Base-by-base conservation (phyloP, 2,113 vertebrate genomes). In the Hypocryptadius cinnamomeus region DNA sequence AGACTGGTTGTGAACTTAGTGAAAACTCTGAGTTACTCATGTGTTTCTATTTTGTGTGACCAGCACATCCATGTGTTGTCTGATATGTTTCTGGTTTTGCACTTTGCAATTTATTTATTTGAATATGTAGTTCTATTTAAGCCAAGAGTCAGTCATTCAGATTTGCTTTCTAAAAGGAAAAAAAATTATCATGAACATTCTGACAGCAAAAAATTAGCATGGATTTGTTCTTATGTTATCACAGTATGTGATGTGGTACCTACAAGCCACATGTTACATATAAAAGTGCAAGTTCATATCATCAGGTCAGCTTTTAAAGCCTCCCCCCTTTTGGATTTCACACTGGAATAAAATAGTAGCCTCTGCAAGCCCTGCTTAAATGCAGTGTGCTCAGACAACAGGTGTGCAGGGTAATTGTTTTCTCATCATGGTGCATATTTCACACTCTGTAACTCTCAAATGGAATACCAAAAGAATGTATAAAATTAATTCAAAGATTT, bases 321-420 rank as follows among this genome's bases (percentile, higher is more conserved):
- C 30, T 93, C 20, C 31, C 53, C 28, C 42, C 28, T 44, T 89
- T 71, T 90, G 93, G 76, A 82, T 93, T 95, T 69, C 81, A 40
- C 51, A 77, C 40, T 66, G 63, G 59, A 87, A 71, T 95, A 28
- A 92, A 97, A 61, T 15, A 87, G 61, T 31, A 89, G 35, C 72
- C 83, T 44, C 68, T 85, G 63, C 65, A 92, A 79, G 42, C 51
- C 54, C 78, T 68, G 82, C 25, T 85, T 61, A 54, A 92, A 76
- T 73, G 85, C 65, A 74, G 23, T 48, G 8, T 86, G 25, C 57
- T 69, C 82, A 83, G 90, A 94, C 94, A 97, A 96, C 95, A 97
- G 96, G 97, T 97, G 95, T 92, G 51, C 93, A 79, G 50, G 82
- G 54, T 97, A 97, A 97, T 96, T 97, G 96, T 97, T 97, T 97